Evolutionary conservation across 2,797 vertebrate species (phyloP).

Genomic region (Falco biarmicus): DNA sequence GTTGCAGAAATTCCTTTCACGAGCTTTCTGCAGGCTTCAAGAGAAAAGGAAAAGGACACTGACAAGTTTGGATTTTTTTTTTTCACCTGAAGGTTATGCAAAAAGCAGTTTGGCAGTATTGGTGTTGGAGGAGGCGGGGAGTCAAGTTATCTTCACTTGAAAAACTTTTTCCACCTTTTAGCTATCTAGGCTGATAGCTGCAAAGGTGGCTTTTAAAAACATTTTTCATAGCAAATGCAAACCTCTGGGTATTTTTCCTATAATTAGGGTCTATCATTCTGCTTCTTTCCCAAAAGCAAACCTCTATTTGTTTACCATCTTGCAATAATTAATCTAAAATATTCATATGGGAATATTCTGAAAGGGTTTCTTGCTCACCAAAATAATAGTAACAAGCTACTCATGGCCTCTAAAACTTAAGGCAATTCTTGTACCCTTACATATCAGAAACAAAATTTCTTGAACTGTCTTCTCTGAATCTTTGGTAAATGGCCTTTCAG

Average conservation of each 20-base stretch:
- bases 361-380: background rate
- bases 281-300: background rate
- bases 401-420: background rate
- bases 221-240: background rate
- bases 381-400: background rate
- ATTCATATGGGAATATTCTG: background rate
- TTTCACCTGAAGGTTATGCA: background rate
- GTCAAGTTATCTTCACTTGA: background rate
- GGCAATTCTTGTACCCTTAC: background rate
- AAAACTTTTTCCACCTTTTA: background rate
- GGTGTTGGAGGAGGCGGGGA: background rate
- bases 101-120: background rate
- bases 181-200: background rate
- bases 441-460: background rate
- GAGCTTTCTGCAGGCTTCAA: background rate
- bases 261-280: background rate
- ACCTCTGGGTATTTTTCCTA: background rate
- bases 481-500: background rate
- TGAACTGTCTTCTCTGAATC: background rate
- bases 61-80: background rate
- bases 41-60: background rate
- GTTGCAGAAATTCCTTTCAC: background rate
- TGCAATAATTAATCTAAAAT: background rate
- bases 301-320: background rate
- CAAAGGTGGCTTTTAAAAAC: background rate